These are phyloP conservation scores for Mesorhabditis sp. DNA, from an alignment of 2,888 invertebrate genomes.

Conservation along the genomic window DNA sequence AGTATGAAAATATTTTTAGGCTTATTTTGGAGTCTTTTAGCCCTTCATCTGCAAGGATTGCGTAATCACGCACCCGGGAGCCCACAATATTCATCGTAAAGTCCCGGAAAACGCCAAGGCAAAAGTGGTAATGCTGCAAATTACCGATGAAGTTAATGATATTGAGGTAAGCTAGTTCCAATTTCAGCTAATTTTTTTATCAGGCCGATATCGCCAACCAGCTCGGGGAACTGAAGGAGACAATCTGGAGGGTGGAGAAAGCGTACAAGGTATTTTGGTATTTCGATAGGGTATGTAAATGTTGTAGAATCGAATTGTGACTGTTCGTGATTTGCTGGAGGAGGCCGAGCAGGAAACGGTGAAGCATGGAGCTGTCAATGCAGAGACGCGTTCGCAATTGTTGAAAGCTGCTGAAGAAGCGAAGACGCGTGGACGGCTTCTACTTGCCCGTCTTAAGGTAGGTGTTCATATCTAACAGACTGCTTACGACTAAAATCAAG, in stretches of 20 bases:
- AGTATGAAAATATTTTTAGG: background rate
- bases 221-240: background rate
- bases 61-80: background rate
- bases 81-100: background rate
- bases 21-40: background rate
- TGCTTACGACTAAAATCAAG: no score
- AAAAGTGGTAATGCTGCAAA: background rate
- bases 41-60: background rate
- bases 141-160: background rate
- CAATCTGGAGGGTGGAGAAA: conserved; percentile 6
- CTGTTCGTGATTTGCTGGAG: background rate
- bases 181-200: background rate
- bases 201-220: conserved; percentile 5
- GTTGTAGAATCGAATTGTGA: conserved; percentile 3
- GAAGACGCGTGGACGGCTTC: background rate
- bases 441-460: background rate
- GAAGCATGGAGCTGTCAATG: conserved; percentile 2
- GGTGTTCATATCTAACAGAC: background rate
- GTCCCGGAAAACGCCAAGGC: background rate
- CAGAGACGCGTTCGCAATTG: background rate
- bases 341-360: background rate
- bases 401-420: background rate
- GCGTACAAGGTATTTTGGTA: background rate
- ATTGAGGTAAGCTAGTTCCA: background rate
- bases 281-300: background rate